Evolutionary conservation across 2,888 invertebrate species (phyloP).

Genomic region (Sinopyrophorus schimmeli): DNA sequence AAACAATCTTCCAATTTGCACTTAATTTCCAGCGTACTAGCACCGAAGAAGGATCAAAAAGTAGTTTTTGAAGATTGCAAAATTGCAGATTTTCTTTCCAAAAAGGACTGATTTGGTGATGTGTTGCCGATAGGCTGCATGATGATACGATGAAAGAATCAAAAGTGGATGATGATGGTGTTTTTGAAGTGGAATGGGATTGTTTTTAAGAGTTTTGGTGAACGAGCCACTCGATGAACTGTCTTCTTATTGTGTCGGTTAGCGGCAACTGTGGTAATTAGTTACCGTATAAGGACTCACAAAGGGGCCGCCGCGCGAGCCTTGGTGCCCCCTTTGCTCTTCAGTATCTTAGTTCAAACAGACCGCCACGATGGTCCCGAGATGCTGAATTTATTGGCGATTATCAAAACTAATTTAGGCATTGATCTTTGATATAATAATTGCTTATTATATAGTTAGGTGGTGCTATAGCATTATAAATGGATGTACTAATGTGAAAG

Average conservation of each 20-base stretch:
- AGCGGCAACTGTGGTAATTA: constrained; percentile 53
- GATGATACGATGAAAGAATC: too few relatives aligned
- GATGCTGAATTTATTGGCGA: constrained; percentile 50
- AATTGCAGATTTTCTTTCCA: too few relatives aligned
- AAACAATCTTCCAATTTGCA: not conserved
- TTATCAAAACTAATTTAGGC: constrained; percentile 50
- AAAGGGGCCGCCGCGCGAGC: constrained; percentile 54
- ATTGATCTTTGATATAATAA: constrained; percentile 44
- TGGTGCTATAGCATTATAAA: constrained; percentile 10
- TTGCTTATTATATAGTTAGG: constrained; percentile 24
- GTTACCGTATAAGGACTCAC: constrained; percentile 54
- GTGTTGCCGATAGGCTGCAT: too few relatives aligned
- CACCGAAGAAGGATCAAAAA: too few relatives aligned
- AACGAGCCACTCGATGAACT: constrained; percentile 42
- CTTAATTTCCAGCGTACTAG: too few relatives aligned
- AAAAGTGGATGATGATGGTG: too few relatives aligned
- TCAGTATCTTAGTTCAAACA: constrained; percentile 43
- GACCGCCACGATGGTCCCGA: constrained; percentile 45
- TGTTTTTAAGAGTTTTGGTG: constrained; percentile 34
- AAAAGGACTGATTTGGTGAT: too few relatives aligned
- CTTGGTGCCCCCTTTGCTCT: constrained; percentile 40
- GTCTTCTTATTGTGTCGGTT: constrained; percentile 50
- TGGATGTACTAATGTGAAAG: constrained; percentile 4
- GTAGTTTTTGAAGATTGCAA: too few relatives aligned
- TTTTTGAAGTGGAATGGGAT: too few relatives aligned